Conservation (phyloP, 2,888 invertebrate genomes). For the Cistogaster globosa region DNA sequence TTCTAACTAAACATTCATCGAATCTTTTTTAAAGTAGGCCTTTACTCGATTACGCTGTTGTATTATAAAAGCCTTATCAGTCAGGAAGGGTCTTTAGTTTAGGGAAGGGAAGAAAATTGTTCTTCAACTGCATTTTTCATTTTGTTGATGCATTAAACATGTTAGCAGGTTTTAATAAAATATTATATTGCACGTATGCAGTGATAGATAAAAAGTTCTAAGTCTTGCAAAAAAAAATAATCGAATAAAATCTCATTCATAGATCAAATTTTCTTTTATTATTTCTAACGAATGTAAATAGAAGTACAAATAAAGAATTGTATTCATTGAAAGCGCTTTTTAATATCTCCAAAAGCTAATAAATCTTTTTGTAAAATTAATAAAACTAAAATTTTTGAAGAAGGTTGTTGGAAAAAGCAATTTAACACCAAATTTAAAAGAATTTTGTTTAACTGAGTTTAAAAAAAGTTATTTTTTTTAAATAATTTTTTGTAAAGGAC, state of each 20-base stretch:
- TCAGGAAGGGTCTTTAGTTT: constrained; percentile 14
- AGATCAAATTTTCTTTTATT: constrained; percentile 37
- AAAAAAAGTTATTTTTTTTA: too few species aligned
- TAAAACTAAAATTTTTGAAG: neutral
- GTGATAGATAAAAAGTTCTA: neutral
- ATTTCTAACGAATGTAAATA: neutral
- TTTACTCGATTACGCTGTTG: neutral
- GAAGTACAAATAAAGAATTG: neutral
- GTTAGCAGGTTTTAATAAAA: constrained; percentile 42
- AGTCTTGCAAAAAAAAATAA: neutral
- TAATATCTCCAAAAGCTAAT: neutral
- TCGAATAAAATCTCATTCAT: neutral
- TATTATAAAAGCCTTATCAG: constrained; percentile 21
- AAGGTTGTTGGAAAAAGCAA: neutral
- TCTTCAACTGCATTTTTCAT: neutral
- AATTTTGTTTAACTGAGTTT: too few species aligned
- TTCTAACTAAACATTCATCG: too few species aligned
- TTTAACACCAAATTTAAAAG: neutral
- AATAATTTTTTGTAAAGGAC: too few species aligned
- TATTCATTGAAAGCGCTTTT: neutral
- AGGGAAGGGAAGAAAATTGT: constrained; percentile 6
- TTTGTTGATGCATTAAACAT: constrained; percentile 26
- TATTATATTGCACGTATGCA: neutral
- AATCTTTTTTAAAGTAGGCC: too few species aligned
- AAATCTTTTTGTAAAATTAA: neutral